Evolutionary conservation across 2,888 invertebrate species (phyloP), one percentile per base, ranked within the genome.

Genomic region (Ectemnius continuus): DNA sequence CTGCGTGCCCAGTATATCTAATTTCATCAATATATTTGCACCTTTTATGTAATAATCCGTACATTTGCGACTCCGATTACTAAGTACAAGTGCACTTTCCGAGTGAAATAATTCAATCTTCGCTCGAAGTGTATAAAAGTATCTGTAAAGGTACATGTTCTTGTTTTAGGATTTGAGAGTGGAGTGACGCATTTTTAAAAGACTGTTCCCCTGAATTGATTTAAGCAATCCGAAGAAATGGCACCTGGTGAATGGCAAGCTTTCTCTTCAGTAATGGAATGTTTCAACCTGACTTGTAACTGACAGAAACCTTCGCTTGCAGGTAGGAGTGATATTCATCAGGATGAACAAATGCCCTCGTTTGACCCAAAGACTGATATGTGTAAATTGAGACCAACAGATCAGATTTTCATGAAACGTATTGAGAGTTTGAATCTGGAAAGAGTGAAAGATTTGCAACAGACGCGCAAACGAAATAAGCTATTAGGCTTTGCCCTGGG

Each of bases 371-470:
- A 78, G 16, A 84, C 65, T 56, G 85, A 88, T 46, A 36, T 65
- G 14, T 48, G 36, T 14, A 92, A 92, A 87, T 83, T 94, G 70
- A 94, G 93, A 81, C 91, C 92, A 83, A 92, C 95, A 0, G 95
- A 97, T 85, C 88, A 95, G 69, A 93, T 95, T 90, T 97, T 95
- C 87, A 96, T 98, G 93, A 95, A 94, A 91, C 91, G 96, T 69
- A 92, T 97, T 46, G 96, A 97, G 88, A 91, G 94, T 79, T 93
- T 95, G 87, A 97, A 97, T 89, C 87, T 93, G 2, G 93, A 94
- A 85, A 93, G 97, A 84, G 97, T 96, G 2, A 88, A 92, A 63
- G 95, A 93, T 86, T 87, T 97, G 48, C 92, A 94, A 84, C 91
- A 91, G 67, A 89, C 94, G 23, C 92, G 94, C 61, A 93, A 92